Evolutionary conservation across 2,888 invertebrate genomes (phyloP).

Genomic region (Pimpla rufipes): DNA sequence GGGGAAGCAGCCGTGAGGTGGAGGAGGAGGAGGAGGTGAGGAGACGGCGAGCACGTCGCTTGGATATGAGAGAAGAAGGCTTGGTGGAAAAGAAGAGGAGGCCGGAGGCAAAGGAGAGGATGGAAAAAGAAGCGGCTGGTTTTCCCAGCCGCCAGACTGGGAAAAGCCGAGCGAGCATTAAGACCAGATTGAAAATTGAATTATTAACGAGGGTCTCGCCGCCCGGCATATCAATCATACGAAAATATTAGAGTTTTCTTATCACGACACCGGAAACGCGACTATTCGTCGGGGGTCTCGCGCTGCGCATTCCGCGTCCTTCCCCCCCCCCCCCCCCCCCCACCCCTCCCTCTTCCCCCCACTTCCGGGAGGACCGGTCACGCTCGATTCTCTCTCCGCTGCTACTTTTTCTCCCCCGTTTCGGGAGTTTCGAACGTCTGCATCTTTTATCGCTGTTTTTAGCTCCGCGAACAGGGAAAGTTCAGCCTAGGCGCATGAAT

Average conservation of each 20-base stretch:
- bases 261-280: constrained; percentile 66
- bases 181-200: constrained; percentile 80
- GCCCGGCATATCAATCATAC: constrained; percentile 79
- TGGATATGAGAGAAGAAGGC: constrained; percentile 55
- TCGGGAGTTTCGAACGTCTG: no score
- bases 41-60: constrained; percentile 40
- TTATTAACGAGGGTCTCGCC: constrained; percentile 77
- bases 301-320: constrained; percentile 30
- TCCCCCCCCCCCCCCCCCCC: no score
- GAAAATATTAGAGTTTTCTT: constrained; percentile 76
- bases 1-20: constrained; percentile 10
- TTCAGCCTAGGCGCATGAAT: neutral
- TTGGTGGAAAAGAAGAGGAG: constrained; percentile 5
- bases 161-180: constrained; percentile 71
- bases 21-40: constrained; percentile 30
- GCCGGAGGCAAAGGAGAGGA: neutral
- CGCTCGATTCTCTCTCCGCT: no score
- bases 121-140: neutral
- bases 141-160: constrained; percentile 9
- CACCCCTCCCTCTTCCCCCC: neutral
- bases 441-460: no score
- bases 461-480: no score
- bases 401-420: no score
- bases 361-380: neutral
- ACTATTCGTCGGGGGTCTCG: constrained; percentile 58